phyloP scores from a whole-genome alignment of 2,888 invertebrate species.

The Choreutis nemorana region DNA sequence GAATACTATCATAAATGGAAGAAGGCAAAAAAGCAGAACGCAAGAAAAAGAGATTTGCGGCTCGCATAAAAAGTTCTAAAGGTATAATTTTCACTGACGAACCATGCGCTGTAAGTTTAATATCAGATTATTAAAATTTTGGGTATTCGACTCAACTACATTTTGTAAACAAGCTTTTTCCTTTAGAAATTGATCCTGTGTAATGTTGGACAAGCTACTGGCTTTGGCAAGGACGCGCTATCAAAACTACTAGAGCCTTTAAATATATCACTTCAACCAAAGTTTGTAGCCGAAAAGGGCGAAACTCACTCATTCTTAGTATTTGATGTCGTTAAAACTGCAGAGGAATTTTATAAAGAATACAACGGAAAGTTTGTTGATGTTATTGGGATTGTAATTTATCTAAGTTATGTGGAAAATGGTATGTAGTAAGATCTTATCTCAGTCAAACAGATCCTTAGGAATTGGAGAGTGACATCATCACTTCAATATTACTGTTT shows the following conservation, averaged over 20 bases:
- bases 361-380: conserved; percentile 69
- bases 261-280: conserved; percentile 62
- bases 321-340: conserved; percentile 54
- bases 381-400: conserved; percentile 68
- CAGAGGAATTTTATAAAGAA: conserved; percentile 63
- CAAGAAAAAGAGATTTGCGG: conserved; percentile 42
- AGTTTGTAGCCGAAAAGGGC: conserved; percentile 75
- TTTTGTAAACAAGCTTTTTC: conserved; percentile 6
- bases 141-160: too few species aligned
- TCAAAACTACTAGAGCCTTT: conserved; percentile 58
- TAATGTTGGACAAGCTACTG: conserved; percentile 87
- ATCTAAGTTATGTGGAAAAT: conserved; percentile 69
- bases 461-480: too few species aligned
- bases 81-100: conserved; percentile 30
- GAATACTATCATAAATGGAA: conserved; percentile 20
- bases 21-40: conserved; percentile 33
- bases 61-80: conserved; percentile 37
- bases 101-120: conserved; percentile 29
- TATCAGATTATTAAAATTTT: too few species aligned
- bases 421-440: too few species aligned
- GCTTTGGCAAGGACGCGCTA: conserved; percentile 72
- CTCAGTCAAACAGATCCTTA: too few species aligned
- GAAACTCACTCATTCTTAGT: conserved; percentile 84
- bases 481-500: too few species aligned
- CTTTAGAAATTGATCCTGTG: conserved; percentile 79